Base-by-base conservation (phyloP, 1,140 invertebrate species). In the Drosophila ercepeae region DNA sequence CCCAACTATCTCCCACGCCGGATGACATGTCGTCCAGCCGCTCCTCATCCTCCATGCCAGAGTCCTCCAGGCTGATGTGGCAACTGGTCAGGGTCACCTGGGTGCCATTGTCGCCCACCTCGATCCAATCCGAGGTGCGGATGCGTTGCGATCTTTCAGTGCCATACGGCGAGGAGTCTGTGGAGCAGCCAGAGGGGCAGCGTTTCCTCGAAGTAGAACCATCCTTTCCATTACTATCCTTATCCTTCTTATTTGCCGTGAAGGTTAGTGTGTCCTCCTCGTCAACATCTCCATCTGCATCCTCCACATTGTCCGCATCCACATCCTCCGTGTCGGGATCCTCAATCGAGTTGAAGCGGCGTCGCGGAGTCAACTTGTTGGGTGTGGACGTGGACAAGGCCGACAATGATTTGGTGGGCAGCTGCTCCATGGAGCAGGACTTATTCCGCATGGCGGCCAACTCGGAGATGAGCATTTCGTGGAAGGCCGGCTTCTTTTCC, bases 1-100 rank as follows among this genome's bases (percentile, higher is more conserved):
- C 91, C 91, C 91, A 91, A n/a, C 90, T 91, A 48, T 91, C 91
- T 51, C 91, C 91, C 8, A 91, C 91, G 19, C 90, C 90, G 19
- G 90, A 91, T 14, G 90, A 91, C 89, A 90, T 91, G 49, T 91
- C 90, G 42, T 91, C 90, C 49, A 90, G 60, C 4, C 90, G 89
- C 55, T 91, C 91, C 67, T 91, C 91, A 57, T 91, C 91, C 59
- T 91, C 91, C 63, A 91, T 72, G 42, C 91, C 91, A 9, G 90
- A 91, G 42, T 91, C 91, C 68, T 91, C 91, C 11, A 91, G 71
- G 42, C 89, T 90, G 14, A 91, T 91, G 61, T 91, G 90, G 60
- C 90, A 91, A 48, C 90, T 91, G 53, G 88, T 90, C 19, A 91
- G 32, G 0, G 82, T 90, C 2, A 91, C 89, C 44, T 90, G 75